Base-by-base conservation (phyloP, 2,113 vertebrate genomes). In the Lichenostomus cassidix region DNA sequence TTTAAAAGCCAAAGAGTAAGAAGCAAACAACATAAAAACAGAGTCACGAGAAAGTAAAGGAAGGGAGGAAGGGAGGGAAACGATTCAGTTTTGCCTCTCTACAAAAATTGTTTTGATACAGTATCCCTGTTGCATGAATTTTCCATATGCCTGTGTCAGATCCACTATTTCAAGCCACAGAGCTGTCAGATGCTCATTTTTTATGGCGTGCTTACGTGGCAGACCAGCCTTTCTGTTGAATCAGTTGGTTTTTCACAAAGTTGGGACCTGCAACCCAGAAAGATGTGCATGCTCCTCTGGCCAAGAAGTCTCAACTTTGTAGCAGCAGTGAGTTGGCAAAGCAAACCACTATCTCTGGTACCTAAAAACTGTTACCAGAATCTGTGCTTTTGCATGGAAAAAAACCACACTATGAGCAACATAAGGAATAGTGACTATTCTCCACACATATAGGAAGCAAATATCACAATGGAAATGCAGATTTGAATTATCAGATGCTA, bases 71-170 rank as follows among this genome's bases (percentile, higher is more conserved):
- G 53, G 44, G 59, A 81, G 37, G 52, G 73, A 83, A 79, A 81
- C 41, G 56, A 70, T 78, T 86, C 1, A 0, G 19, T 75, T 95
- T 88, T 94, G 90, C 93, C 22, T 86, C 80, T 55, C 79, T 42
- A 76, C 87, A 83, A 74, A 47, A 73, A 94, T 47, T 92, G 92
- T 95, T 97, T 97, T 96, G 96, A 93, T 94, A 95, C 84, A 68
- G 58, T 79, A 82, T 92, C 77, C 87, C 79, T 9, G 27, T 95
- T 95, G 89, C 96, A 97, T 82, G 91, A 95, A 94, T 96, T 91
- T 97, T 96, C 94, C 95, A 90, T 74, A 81, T 52, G 92, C 87
- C 69, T 94, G 83, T 87, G 91, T 94, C 95, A 96, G 92, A 96
- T 87, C 76, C 82, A 86, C 75, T 91, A 49, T 76, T 92, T 90